Base-by-base conservation (phyloP, 2,888 invertebrate genomes). In the Acholoe squamosa region DNA sequence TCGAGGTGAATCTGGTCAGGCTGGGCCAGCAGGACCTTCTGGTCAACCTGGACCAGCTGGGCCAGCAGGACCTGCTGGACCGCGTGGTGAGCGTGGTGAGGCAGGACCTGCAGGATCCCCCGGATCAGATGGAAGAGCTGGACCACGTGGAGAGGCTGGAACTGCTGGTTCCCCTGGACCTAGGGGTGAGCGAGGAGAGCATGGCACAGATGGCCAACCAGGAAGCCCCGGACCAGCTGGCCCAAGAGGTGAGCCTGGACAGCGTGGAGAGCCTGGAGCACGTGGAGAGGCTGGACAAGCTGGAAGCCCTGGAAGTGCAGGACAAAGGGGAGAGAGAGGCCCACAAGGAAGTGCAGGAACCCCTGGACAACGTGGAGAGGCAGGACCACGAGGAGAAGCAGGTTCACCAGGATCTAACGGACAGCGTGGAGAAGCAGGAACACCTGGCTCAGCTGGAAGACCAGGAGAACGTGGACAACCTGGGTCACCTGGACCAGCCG, bases 1-100 rank as follows among this genome's bases (percentile, higher is more conserved):
- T 14, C 97, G 97, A 93, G 92, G 92, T 76, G 67, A 76, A 51
- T 56, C 71, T 28, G 93, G 93, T 52, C 61, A n/a, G 16, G 25
- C 84, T 14, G 93, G 93, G 19, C 89, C 88, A 61, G 5, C 61
- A 3, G 61, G 61, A 19, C 61, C 61, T 43, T 28, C 84, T 84
- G 84, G 84, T 31, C 84, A 28, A 19, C 28, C 33, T 22, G 84
- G 84, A 33, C 33, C 28, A 51, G 1, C 25, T 84, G 84, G 84
- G 43, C 34, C 84, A 16, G 19, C 84, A n/a, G 84, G 84, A 28
- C 10, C 43, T 19, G 14, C 89, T 1, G 89, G 89, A 77, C 51
- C 28, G 1, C 76, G 61, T 12, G 89, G 89, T 43, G 34, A 31
- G 34, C 71, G 51, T 54, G 89, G 89, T 33, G 77, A 33, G 51